Base-by-base conservation (phyloP, 2,113 vertebrate genomes). In the Mugil cephalus region DNA sequence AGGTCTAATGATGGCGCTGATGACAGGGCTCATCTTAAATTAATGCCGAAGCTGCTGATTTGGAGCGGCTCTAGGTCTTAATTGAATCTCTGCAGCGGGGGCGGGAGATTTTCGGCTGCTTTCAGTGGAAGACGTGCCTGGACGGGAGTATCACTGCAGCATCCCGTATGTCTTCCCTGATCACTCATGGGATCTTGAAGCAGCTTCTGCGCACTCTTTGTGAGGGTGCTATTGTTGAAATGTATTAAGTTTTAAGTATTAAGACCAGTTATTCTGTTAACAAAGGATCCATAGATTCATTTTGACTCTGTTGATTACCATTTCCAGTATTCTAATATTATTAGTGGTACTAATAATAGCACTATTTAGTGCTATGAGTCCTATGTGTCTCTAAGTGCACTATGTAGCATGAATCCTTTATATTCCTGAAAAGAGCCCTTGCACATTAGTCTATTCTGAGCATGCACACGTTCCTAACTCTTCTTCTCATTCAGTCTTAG, bases 351-450 rank as follows among this genome's bases (percentile, higher is more conserved):
- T n/a, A n/a, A n/a, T n/a, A 60, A 69, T 35, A 21, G 7, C 17
- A 75, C 58, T 0, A 45, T n/a, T n/a, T n/a, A n/a, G 24, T 10
- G 17, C 35, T 39, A 48, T 5, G 19, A 45, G 21, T 67, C 63
- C 18, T 56, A 30, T 17, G 14, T 72, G 65, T 58, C 54, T 40
- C 36, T 30, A 10, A 72, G 74, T 68, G 59, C 59, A 62, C 64
- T 79, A 51, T 80, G 56, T 69, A 66, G 65, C 67, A 68, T 62
- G 68, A 83, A 51, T 76, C 78, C 18, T 83, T 82, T 85, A 56
- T 83, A 48, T 79, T 83, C 48, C 77, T 85, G 64, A 90, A 93
- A 86, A 69, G 74, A 83, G 52, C 38, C 56, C 42, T n/a, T 39
- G 39, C 79, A 64, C 88, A 86, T 91, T 86, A 84, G 80, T 69